phyloP scores from a whole-genome alignment of 2,113 vertebrate genomes.

The Callopanchax toddi region DNA sequence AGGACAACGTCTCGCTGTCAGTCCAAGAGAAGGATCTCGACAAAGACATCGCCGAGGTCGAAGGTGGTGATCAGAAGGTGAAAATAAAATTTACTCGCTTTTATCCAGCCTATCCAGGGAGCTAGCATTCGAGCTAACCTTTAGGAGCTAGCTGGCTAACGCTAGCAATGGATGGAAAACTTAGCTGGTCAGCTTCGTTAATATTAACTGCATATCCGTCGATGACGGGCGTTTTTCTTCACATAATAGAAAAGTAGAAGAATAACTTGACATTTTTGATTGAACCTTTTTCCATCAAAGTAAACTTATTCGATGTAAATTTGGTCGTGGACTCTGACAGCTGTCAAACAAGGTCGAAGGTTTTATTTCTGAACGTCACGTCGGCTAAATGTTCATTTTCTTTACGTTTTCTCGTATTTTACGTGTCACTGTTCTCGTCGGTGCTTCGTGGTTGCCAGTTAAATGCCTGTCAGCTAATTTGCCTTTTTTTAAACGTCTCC shows the following conservation, averaged over 20 bases:
- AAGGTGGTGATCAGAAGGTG: constrained; percentile 78
- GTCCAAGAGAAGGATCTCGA: constrained; percentile 59
- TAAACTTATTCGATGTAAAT: constrained; percentile 65
- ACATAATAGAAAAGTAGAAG: background rate
- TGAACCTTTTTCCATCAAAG: background rate
- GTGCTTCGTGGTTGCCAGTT: background rate
- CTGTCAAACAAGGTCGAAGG: constrained; percentile 75
- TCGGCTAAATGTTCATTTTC: constrained; percentile 4
- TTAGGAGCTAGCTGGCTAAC: constrained; percentile 59
- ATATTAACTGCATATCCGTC: constrained; percentile 15
- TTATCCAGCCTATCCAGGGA: constrained; percentile 39
- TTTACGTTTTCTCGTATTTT: background rate
- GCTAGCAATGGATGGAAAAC: constrained; percentile 55
- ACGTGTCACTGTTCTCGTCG: background rate
- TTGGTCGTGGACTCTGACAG: constrained; percentile 66
- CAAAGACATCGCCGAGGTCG: constrained; percentile 75
- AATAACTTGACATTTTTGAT: background rate
- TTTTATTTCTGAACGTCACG: constrained; percentile 26
- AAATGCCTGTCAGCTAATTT: constrained; percentile 34
- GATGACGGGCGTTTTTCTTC: background rate
- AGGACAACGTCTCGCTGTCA: constrained; percentile 62
- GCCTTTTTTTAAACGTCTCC: constrained; percentile 35
- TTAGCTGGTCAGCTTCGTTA: constrained; percentile 53
- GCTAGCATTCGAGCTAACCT: constrained; percentile 62
- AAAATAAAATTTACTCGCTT: constrained; percentile 53